Conservation (phyloP, 2,797 vertebrate species). For the Syngnathus rostellatus region DNA sequence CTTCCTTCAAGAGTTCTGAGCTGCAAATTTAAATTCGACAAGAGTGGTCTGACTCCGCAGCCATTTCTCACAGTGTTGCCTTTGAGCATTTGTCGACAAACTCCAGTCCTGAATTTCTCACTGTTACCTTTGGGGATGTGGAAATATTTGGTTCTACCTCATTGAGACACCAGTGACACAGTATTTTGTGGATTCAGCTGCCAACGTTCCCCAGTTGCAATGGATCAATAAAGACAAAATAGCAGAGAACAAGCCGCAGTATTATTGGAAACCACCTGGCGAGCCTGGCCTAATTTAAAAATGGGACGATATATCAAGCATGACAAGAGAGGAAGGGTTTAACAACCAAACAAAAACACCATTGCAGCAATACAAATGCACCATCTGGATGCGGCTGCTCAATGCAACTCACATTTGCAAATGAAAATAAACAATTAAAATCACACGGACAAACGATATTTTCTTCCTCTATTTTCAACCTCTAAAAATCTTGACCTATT, state of each 20-base stretch:
- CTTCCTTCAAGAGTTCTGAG: background rate
- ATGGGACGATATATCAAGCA: slow-evolving; percentile 1
- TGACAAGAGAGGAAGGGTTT: background rate
- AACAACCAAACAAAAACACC: background rate
- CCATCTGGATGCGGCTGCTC: background rate
- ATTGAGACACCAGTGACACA: background rate
- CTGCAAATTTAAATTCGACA: slow-evolving; percentile 3
- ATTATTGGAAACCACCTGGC: slow-evolving; percentile 9
- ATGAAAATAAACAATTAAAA: background rate
- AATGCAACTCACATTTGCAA: background rate
- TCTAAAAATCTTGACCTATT: too few species aligned
- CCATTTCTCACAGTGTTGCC: background rate
- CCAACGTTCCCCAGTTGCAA: slow-evolving; percentile 2
- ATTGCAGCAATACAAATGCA: background rate
- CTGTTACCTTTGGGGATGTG: background rate
- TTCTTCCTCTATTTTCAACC: background rate
- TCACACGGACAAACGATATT: background rate
- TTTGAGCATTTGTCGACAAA: background rate
- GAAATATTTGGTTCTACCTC: background rate
- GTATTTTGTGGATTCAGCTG: slow-evolving; percentile 1
- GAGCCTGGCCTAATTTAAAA: slow-evolving; percentile 9
- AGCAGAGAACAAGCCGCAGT: background rate
- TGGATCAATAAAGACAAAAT: slow-evolving; percentile 9
- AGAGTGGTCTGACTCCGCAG: background rate
- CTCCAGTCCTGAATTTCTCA: background rate